phyloP scores from a whole-genome alignment of 2,797 vertebrate genomes.

The Muscicapa comitata region DNA sequence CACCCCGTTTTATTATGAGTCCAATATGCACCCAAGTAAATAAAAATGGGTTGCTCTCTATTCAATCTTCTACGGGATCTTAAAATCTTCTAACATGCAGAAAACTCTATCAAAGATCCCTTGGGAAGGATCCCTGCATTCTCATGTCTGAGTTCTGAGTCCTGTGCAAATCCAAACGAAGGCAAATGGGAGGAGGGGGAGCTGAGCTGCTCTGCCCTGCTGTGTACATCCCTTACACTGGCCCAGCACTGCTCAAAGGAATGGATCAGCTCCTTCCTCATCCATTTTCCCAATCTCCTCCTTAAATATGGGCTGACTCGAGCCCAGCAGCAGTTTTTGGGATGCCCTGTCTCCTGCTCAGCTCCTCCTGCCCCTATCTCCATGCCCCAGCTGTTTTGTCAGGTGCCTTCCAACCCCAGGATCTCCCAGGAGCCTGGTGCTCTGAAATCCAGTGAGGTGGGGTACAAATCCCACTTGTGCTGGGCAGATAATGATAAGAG shows the following conservation, averaged over 20 bases:
- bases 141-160: background rate
- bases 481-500: background rate
- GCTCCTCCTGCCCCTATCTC: background rate
- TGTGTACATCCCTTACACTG: fast-evolving
- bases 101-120: background rate
- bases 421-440: background rate
- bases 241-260: background rate
- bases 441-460: background rate
- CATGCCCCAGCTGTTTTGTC: background rate
- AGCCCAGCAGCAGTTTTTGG: background rate
- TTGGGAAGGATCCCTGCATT: background rate
- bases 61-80: background rate
- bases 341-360: background rate
- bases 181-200: background rate
- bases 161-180: background rate
- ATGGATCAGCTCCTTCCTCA: background rate
- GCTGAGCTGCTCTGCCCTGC: background rate
- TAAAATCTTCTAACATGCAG: background rate
- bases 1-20: background rate
- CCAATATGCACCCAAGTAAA: background rate
- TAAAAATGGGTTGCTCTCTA: background rate
- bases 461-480: background rate
- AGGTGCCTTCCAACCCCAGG: background rate
- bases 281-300: background rate
- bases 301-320: background rate